phyloP scores from a whole-genome alignment of 2,888 invertebrate species.

The Drosophila aldrichi region DNA sequence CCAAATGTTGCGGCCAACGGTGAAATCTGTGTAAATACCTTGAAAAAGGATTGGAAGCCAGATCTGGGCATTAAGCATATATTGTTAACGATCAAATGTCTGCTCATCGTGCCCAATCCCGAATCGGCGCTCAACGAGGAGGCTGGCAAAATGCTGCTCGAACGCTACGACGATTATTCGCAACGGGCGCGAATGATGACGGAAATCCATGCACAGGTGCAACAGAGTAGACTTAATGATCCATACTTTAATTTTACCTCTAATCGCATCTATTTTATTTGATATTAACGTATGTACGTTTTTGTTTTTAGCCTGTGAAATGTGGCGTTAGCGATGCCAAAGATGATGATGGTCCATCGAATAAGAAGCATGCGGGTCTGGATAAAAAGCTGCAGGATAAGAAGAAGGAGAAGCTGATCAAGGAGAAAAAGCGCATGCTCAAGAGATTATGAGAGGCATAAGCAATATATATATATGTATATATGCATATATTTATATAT shows the following conservation, averaged over 20 bases:
- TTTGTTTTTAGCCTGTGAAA: conserved; percentile 86
- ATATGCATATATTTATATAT: conserved; percentile 5
- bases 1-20: conserved; percentile 97
- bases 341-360: conserved; percentile 89
- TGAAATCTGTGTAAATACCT: conserved; percentile 98
- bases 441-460: conserved; percentile 91
- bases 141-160: conserved; percentile 96
- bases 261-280: background rate
- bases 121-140: conserved; percentile 99
- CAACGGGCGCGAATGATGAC: conserved; percentile 95
- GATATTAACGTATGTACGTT: conserved; percentile 3
- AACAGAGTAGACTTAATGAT: background rate
- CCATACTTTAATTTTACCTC: no score
- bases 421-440: conserved; percentile 93
- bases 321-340: conserved; percentile 81
- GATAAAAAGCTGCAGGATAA: conserved; percentile 91
- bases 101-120: conserved; percentile 98
- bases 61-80: conserved; percentile 98
- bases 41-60: conserved; percentile 98
- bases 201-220: conserved; percentile 93
- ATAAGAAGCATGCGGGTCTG: conserved; percentile 92
- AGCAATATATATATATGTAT: conserved; percentile 11
- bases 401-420: conserved; percentile 89
- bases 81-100: conserved; percentile 96
- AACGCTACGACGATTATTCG: conserved; percentile 97